A percentile compares a stretch with the other conserved stretches of the same genome.
These are phyloP conservation scores for Deroptyus accipitrinus DNA, from an alignment of 2,113 vertebrate species.

Conservation along the genomic window DNA sequence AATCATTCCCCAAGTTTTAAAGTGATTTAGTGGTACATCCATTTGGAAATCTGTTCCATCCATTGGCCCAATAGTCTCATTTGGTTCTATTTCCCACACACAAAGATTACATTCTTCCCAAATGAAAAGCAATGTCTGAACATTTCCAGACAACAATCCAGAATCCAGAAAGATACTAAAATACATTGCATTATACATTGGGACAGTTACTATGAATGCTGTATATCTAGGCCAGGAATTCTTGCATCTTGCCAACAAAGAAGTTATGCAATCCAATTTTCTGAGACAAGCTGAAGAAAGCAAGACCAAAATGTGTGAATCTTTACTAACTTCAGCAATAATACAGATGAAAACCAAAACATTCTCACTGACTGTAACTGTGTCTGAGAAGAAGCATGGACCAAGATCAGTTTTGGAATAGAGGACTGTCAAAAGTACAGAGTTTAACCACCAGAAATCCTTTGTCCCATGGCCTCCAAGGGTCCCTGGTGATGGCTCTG, in stretches of 20 bases:
- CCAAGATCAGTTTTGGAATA: not conserved
- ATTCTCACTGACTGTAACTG: not conserved
- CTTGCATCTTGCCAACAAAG: not conserved
- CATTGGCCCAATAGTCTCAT: not conserved
- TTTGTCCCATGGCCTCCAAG: not conserved
- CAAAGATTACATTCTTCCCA: not conserved
- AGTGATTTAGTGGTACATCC: not conserved
- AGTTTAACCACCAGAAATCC: not conserved
- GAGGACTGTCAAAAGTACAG: not conserved
- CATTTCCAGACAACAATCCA: not conserved
- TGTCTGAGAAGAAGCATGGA: not conserved
- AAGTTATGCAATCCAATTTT: not conserved
- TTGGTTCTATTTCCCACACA: not conserved
- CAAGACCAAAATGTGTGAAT: not conserved
- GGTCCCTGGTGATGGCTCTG: not conserved
- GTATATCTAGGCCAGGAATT: not conserved
- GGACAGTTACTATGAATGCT: not conserved
- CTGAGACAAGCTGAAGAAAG: not conserved
- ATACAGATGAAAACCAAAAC: not conserved
- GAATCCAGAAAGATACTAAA: not conserved
- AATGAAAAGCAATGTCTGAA: not conserved
- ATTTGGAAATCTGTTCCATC: not conserved
- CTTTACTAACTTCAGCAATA: not conserved
- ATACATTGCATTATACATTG: not conserved
- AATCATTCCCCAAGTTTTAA: not conserved